phyloP scores from a whole-genome alignment of 2,113 vertebrate species.

The Dipodomys ordii region DNA sequence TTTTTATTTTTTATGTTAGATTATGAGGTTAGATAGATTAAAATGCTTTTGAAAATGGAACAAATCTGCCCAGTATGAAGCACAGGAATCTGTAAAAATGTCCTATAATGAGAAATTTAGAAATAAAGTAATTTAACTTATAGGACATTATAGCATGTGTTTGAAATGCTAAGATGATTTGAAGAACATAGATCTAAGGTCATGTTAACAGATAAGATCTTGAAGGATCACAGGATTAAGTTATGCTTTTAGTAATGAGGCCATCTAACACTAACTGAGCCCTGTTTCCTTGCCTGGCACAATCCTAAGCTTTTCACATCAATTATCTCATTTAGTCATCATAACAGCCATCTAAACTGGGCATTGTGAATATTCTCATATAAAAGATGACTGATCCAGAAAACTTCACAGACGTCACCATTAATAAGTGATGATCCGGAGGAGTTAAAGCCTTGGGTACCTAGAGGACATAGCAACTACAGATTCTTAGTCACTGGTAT shows the following conservation, averaged over 20 bases:
- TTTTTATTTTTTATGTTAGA: slow-evolving; percentile 71
- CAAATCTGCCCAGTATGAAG: neutral
- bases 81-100: neutral
- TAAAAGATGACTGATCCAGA: neutral
- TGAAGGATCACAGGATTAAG: slow-evolving; percentile 74
- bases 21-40: slow-evolving; percentile 39
- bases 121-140: slow-evolving; percentile 61
- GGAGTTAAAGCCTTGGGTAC: neutral
- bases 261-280: neutral
- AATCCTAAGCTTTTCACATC: neutral
- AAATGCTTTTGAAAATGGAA: neutral
- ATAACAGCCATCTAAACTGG: neutral
- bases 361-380: neutral
- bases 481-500: neutral
- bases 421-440: neutral
- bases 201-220: slow-evolving; percentile 74
- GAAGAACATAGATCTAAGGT: slow-evolving; percentile 76
- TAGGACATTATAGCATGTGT: slow-evolving; percentile 61
- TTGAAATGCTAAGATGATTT: slow-evolving; percentile 77
- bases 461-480: neutral
- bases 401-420: neutral
- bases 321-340: slow-evolving; percentile 29
- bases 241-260: slow-evolving; percentile 53
- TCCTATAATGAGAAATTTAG: neutral
- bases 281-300: neutral